Evolutionary conservation across 2,113 vertebrate species (phyloP), one percentile per base, ranked within the genome.

Genomic region (Nibea coibor): DNA sequence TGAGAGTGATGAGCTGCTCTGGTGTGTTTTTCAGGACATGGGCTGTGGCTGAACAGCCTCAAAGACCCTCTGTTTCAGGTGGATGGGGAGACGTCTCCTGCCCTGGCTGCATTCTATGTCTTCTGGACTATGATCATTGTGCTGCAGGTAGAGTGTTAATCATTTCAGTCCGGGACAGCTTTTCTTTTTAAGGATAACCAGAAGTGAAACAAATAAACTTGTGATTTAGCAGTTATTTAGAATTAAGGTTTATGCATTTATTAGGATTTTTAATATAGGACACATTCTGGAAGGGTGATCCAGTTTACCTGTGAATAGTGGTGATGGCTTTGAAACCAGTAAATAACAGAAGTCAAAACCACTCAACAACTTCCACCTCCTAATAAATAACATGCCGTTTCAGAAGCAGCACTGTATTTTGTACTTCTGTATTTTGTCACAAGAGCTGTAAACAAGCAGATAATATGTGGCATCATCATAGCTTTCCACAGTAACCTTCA

Each of bases 111-210:
- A 11, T 99, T 99, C 92, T 96, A 96, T 75, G 96, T 97, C 90
- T 99, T 99, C 89, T 99, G 97, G 98, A 98, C 97, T 0, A 99
- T 98, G 97, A 96, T 99, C 68, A 99, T 99, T 91, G 94, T 99
- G 58, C 86, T 99, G 45, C 98, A 99, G 97, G 98, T 99, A 95
- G 0, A 65, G 10, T 48, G 4, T 67, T 17, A 10, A 53, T 3
- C 5, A 45, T 35, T 35, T 35, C 35, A 35, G 1, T 35, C 35
- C 1, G 35, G 35, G 7, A 35, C 8, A 39, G 8, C 35, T 53
- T 45, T 51, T 51, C 47, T 50, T 50, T 50, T 19, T 19, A 2
- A 50, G 16, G 16, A 50, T 50, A 50, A 50, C 48, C 16, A 19
- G 19, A 50, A 48, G 4, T 14, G 15, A 48, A 48, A 48, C 4